Conservation (phyloP, 2,797 vertebrate genomes). For the Rhyacichthys aspro region DNA sequence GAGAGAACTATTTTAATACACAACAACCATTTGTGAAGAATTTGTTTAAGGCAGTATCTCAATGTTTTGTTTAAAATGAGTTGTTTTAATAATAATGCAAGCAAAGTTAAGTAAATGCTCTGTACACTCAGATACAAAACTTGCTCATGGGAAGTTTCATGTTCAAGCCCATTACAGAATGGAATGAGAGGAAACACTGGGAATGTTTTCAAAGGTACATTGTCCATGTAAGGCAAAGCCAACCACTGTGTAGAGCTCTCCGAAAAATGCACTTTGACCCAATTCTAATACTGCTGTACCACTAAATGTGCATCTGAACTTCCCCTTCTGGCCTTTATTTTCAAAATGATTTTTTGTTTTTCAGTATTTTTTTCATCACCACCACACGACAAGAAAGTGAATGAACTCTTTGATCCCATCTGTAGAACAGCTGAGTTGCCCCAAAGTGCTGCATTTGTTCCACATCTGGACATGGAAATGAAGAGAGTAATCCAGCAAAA, state of each 20-base stretch:
- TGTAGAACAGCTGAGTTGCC: conserved; percentile 61
- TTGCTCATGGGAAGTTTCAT: too few relatives aligned
- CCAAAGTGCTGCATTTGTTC: conserved; percentile 14
- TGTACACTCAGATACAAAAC: too few relatives aligned
- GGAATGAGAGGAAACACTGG: not conserved
- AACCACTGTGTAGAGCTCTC: conserved; percentile 5
- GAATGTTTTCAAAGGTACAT: conserved; percentile 2
- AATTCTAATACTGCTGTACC: conserved; percentile 12
- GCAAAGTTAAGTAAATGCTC: too few relatives aligned
- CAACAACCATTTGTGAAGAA: not conserved
- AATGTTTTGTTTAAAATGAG: conserved; percentile 1
- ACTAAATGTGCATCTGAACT: conserved; percentile 4
- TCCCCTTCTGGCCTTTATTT: conserved; percentile 2
- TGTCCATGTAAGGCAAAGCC: conserved; percentile 12
- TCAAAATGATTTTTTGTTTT: not conserved
- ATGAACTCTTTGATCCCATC: conserved; percentile 61
- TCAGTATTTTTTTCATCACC: conserved; percentile 18
- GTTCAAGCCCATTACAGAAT: too few relatives aligned
- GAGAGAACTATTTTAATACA: not conserved
- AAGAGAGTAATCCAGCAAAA: conserved; percentile 14
- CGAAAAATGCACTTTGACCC: not conserved
- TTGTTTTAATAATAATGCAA: not conserved
- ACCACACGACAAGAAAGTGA: conserved; percentile 10
- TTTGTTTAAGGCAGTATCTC: not conserved
- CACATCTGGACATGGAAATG: conserved; percentile 39